These are phyloP conservation scores for Melieria crassipennis DNA, from an alignment of 2,888 invertebrate genomes.

Conservation along the genomic window DNA sequence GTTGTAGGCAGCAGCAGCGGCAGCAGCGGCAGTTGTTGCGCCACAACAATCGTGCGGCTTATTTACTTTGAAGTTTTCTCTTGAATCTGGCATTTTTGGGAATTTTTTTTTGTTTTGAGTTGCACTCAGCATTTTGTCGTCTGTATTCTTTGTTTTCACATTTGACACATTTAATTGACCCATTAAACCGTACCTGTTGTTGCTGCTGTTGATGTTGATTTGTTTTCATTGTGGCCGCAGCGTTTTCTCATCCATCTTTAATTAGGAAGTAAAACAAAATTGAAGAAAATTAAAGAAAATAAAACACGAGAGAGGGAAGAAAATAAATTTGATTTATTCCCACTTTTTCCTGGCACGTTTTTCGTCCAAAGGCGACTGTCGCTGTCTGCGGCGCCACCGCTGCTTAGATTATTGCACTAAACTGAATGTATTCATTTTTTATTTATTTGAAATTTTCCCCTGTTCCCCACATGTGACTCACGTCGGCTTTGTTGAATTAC, in stretches of 20 bases:
- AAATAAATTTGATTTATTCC: too few relatives aligned
- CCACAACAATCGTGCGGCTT: too few relatives aligned
- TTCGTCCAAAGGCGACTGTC: neutral
- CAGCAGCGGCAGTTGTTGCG: too few relatives aligned
- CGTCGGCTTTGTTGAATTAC: too few relatives aligned
- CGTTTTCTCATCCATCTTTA: neutral
- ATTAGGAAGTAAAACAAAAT: neutral
- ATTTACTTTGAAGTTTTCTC: too few relatives aligned
- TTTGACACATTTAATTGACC: conserved; percentile 11
- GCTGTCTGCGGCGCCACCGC: too few relatives aligned
- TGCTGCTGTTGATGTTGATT: neutral
- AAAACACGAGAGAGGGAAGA: neutral
- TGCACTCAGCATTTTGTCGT: neutral
- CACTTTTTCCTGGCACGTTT: neutral
- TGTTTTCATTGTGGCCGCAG: neutral
- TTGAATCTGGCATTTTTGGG: too few relatives aligned
- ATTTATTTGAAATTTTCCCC: too few relatives aligned
- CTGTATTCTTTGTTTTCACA: neutral
- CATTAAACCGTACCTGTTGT: neutral
- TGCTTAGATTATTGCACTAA: too few relatives aligned
- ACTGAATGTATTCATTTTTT: too few relatives aligned
- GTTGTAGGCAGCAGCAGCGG: too few relatives aligned
- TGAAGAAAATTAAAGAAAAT: neutral
- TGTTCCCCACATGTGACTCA: too few relatives aligned
- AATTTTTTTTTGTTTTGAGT: neutral